A percentile compares a stretch with the other conserved stretches of the same genome.
These are phyloP conservation scores for Pogonophryne albipinna DNA, from an alignment of 2,797 vertebrate species.

Conservation along the genomic window DNA sequence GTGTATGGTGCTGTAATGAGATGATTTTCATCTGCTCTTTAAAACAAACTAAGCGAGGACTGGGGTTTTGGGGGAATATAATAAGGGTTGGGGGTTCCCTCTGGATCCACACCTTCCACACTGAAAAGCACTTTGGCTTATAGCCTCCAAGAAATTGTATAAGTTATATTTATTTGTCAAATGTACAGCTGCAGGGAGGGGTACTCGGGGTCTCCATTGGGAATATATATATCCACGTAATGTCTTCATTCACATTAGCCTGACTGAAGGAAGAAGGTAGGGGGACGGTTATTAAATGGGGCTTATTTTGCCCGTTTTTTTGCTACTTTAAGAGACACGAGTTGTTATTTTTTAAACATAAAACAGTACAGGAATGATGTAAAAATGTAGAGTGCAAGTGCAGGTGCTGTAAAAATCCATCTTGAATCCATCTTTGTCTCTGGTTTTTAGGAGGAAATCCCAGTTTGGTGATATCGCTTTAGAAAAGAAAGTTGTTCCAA, in stretches of 20 bases:
- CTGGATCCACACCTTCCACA: slow-evolving; percentile 47
- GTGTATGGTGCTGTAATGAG: not conserved
- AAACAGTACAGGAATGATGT: too few relatives aligned
- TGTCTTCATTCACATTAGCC: not conserved
- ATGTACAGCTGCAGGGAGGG: slow-evolving; percentile 42
- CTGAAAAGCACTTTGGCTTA: slow-evolving; percentile 62
- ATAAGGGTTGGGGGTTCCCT: slow-evolving; percentile 34
- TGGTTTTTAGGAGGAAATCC: too few relatives aligned
- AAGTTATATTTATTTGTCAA: slow-evolving; percentile 55
- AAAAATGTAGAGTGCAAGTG: too few relatives aligned
- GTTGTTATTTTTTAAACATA: slow-evolving; percentile 6
- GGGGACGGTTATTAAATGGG: too few relatives aligned
- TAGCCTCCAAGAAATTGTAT: slow-evolving; percentile 37
- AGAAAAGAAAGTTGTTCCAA: too few relatives aligned
- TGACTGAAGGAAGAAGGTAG: not conserved
- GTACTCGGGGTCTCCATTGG: too few relatives aligned
- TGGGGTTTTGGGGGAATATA: slow-evolving; percentile 12
- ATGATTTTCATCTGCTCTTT: slow-evolving; percentile 14
- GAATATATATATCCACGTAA: too few relatives aligned
- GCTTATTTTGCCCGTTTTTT: too few relatives aligned
- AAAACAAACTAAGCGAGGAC: slow-evolving; percentile 40
- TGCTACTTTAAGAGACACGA: slow-evolving; percentile 37
- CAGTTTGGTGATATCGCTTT: too few relatives aligned
- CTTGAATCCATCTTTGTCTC: too few relatives aligned
- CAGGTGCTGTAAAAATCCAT: too few relatives aligned